A percentile compares a stretch with the other conserved stretches of the same genome.
These are phyloP conservation scores for Netelia fuscicornis DNA, from an alignment of 2,888 invertebrate genomes.

Conservation along the genomic window DNA sequence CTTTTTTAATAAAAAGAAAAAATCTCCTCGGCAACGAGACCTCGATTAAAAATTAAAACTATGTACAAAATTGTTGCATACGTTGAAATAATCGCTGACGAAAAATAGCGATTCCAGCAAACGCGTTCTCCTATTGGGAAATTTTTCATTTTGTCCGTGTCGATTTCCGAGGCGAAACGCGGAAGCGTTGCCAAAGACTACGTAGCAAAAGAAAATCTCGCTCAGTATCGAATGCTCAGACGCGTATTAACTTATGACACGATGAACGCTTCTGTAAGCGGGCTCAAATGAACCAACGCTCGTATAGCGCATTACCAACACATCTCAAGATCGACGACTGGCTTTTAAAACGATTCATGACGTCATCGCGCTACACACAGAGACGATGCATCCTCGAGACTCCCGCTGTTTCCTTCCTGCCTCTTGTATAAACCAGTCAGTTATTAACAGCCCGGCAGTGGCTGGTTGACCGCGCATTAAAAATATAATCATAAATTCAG, in stretches of 20 bases:
- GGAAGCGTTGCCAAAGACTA: not conserved
- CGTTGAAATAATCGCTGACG: no score
- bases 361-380: slow-evolving; percentile 51
- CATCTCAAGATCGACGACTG: slow-evolving; percentile 29
- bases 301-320: slow-evolving; percentile 11
- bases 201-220: not conserved
- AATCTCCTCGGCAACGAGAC: no score
- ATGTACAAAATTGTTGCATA: no score
- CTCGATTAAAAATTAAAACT: no score
- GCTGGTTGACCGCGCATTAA: not conserved
- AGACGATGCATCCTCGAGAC: slow-evolving; percentile 57
- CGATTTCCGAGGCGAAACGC: slow-evolving; percentile 3
- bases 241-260: not conserved
- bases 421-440: slow-evolving; percentile 17
- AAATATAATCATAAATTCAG: no score
- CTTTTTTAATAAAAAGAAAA: no score
- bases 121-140: not conserved
- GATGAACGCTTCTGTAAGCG: not conserved
- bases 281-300: slow-evolving; percentile 12
- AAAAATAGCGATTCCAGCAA: not conserved
- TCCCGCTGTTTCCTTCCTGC: slow-evolving; percentile 64
- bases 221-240: not conserved
- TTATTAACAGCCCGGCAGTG: slow-evolving; percentile 6
- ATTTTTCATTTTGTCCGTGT: not conserved
- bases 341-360: slow-evolving; percentile 37